These are phyloP conservation scores for Parasteatoda lunata DNA, from an alignment of 2,888 invertebrate genomes.

Conservation along the genomic window DNA sequence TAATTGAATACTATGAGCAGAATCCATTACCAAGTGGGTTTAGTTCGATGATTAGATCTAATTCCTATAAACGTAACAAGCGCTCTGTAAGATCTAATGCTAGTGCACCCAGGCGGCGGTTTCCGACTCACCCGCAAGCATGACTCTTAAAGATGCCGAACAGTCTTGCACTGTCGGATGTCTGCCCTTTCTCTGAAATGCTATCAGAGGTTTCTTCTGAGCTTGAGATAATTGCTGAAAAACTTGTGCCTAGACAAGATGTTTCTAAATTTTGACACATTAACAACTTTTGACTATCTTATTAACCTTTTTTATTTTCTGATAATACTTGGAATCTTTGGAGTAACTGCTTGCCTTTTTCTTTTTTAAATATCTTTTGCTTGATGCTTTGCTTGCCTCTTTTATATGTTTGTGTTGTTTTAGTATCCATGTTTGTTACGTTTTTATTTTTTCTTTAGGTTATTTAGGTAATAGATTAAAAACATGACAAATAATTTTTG, in stretches of 20 bases:
- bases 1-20: conserved; percentile 72
- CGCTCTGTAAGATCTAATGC: conserved; percentile 24
- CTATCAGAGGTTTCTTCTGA: conserved; percentile 36
- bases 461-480: too few relatives aligned
- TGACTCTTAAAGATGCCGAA: conserved; percentile 61
- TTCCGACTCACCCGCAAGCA: conserved; percentile 42
- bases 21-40: conserved; percentile 66
- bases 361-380: too few relatives aligned
- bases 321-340: too few relatives aligned
- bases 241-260: conserved; percentile 30
- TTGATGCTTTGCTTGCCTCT: too few relatives aligned
- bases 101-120: conserved; percentile 24
- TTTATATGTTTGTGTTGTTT: too few relatives aligned
- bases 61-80: conserved; percentile 36
- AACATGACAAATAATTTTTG: too few relatives aligned
- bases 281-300: too few relatives aligned
- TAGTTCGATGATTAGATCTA: conserved; percentile 33
- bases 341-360: too few relatives aligned
- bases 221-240: conserved; percentile 48
- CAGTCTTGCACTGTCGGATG: conserved; percentile 50
- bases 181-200: conserved; percentile 50
- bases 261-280: neutral
- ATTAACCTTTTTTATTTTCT: too few relatives aligned
- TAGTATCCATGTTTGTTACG: too few relatives aligned
- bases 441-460: too few relatives aligned